Conservation (phyloP, 2,888 invertebrate genomes). For the Eucera pruinosa region DNA sequence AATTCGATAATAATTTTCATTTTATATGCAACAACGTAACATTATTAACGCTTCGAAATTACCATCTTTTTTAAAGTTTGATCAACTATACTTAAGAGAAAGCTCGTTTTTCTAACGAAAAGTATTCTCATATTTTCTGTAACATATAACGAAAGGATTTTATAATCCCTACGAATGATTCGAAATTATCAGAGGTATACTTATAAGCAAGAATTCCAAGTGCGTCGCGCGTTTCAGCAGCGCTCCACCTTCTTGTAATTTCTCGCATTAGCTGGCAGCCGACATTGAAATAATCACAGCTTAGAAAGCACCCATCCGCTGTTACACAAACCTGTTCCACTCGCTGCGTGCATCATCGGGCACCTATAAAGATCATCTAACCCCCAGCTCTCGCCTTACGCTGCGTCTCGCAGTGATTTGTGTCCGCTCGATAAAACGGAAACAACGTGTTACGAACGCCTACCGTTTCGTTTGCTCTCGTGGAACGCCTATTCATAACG, state of each 20-base stretch:
- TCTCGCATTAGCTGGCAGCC: conserved; percentile 20
- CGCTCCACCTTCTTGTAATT: conserved; percentile 21
- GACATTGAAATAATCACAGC: conserved; percentile 39
- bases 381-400: no score
- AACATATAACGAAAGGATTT: no score
- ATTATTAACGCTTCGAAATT: no score
- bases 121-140: no score
- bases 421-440: conserved; percentile 61
- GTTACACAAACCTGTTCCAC: conserved; percentile 2
- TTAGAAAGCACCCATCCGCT: background rate
- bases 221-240: conserved; percentile 4
- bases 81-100: no score
- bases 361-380: conserved; percentile 35
- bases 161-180: no score
- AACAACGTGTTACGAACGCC: conserved; percentile 62
- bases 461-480: conserved; percentile 51
- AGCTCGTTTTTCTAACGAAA: no score
- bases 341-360: conserved; percentile 21
- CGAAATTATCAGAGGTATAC: no score
- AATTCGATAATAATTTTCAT: no score
- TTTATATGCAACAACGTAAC: no score
- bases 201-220: background rate
- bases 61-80: no score
- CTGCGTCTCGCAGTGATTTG: conserved; percentile 58
- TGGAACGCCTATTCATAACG: conserved; percentile 55